Evolutionary conservation across 2,888 invertebrate genomes (phyloP).

Genomic region (Cosmia pyralina): DNA sequence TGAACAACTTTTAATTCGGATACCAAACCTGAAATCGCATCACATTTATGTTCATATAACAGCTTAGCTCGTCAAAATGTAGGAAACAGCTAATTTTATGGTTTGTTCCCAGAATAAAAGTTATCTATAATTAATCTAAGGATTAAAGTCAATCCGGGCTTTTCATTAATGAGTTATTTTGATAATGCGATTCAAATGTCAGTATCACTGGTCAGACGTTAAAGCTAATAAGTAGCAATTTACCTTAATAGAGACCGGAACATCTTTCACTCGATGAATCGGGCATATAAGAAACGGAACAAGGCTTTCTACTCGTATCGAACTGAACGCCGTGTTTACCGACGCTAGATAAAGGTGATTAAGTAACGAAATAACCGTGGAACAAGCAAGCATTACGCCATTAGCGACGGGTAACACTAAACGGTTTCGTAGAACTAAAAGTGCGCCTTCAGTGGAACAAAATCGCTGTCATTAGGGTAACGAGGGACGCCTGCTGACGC

Average conservation of each 20-base stretch:
- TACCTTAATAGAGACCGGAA: conserved; percentile 28
- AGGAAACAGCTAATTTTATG: too few species aligned
- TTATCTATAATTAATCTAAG: background rate
- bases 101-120: too few species aligned
- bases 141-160: background rate
- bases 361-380: conserved; percentile 80
- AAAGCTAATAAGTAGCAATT: conserved; percentile 21
- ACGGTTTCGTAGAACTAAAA: conserved; percentile 85
- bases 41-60: too few species aligned
- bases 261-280: conserved; percentile 27
- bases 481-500: conserved; percentile 86
- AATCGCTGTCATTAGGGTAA: conserved; percentile 89
- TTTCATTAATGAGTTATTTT: conserved; percentile 9
- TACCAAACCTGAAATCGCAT: too few species aligned
- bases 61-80: too few species aligned
- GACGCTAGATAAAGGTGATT: conserved; percentile 73
- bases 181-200: conserved; percentile 4
- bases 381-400: conserved; percentile 83
- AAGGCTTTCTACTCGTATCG: conserved; percentile 44
- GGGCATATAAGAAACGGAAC: conserved; percentile 26
- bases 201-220: conserved; percentile 4
- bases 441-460: conserved; percentile 83
- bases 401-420: conserved; percentile 85
- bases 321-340: conserved; percentile 61
- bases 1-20: too few species aligned